These are phyloP conservation scores for Diplodus sargus DNA, from an alignment of 2,797 vertebrate species.

Conservation along the genomic window DNA sequence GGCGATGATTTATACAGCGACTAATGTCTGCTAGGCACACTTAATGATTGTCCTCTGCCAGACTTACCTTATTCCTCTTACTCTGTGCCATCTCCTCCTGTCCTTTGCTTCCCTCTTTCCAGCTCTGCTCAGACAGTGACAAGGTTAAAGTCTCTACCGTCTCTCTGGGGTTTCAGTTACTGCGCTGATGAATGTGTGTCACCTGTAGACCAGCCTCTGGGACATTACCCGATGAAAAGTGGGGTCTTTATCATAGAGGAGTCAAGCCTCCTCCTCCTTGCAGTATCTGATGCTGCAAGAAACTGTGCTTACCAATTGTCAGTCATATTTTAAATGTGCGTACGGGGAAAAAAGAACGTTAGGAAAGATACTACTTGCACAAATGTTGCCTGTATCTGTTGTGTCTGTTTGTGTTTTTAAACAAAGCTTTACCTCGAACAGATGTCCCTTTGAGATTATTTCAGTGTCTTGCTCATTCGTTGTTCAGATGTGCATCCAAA, in stretches of 20 bases:
- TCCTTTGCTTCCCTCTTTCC: constrained; percentile 50
- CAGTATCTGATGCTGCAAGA: constrained; percentile 17
- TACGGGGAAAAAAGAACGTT: background rate
- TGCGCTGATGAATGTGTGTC: constrained; percentile 71
- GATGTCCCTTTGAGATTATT: constrained; percentile 34
- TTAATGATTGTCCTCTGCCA: constrained; percentile 71
- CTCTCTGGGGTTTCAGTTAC: constrained; percentile 68
- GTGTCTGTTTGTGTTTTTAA: background rate
- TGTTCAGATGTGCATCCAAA: constrained; percentile 18
- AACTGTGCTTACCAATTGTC: constrained; percentile 10
- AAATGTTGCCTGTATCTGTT: background rate
- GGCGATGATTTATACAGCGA: constrained; percentile 72
- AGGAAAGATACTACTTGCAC: background rate
- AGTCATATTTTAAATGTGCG: constrained; percentile 15
- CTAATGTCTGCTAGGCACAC: constrained; percentile 71
- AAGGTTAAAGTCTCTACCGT: constrained; percentile 70
- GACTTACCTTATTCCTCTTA: constrained; percentile 66
- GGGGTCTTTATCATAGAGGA: constrained; percentile 50
- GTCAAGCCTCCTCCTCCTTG: constrained; percentile 18
- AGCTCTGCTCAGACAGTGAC: constrained; percentile 64
- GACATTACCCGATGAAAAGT: constrained; percentile 57
- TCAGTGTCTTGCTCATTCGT: background rate
- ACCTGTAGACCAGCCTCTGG: constrained; percentile 52
- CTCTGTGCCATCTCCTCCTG: constrained; percentile 54
- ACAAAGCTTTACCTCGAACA: constrained; percentile 25